A percentile compares a stretch with the other conserved stretches of the same genome.
phyloP scores from a whole-genome alignment of 2,888 invertebrate genomes.

The Rotaria sp. region DNA sequence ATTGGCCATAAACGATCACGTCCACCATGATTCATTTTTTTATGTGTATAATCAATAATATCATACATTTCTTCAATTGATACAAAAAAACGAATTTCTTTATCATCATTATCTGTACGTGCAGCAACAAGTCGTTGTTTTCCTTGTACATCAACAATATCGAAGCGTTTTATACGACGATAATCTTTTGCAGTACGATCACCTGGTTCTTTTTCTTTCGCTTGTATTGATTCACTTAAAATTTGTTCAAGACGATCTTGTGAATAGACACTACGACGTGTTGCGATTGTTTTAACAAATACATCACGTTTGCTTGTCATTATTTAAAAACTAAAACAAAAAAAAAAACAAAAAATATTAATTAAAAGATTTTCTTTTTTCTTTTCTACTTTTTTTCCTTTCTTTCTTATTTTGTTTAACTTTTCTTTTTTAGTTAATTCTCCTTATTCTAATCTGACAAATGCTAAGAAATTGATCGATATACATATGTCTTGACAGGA shows the following conservation, averaged over 20 bases:
- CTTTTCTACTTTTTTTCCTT: too few relatives aligned
- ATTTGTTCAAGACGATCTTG: neutral
- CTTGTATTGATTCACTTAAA: neutral
- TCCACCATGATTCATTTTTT: conserved; percentile 16
- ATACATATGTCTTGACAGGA: conserved; percentile 4
- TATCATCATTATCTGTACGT: conserved; percentile 17
- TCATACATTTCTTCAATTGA: conserved; percentile 14
- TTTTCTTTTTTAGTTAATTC: neutral
- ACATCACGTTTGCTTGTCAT: conserved; percentile 13
- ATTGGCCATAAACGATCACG: conserved; percentile 8
- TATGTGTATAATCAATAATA: conserved; percentile 21
- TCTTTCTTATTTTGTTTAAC: neutral
- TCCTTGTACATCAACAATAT: conserved; percentile 9
- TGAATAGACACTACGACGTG: conserved; percentile 14
- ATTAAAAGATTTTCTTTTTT: too few relatives aligned
- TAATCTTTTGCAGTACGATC: conserved; percentile 20
- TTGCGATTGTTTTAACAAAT: neutral
- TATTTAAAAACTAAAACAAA: neutral
- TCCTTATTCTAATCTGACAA: neutral
- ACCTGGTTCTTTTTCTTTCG: conserved; percentile 10
- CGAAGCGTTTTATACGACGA: conserved; percentile 6
- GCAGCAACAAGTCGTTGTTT: neutral
- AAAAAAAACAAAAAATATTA: neutral
- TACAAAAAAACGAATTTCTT: neutral
- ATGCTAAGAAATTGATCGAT: neutral